These are phyloP conservation scores for Vannuccia rotundouncinata DNA, from an alignment of 2,888 invertebrate genomes.

Conservation along the genomic window DNA sequence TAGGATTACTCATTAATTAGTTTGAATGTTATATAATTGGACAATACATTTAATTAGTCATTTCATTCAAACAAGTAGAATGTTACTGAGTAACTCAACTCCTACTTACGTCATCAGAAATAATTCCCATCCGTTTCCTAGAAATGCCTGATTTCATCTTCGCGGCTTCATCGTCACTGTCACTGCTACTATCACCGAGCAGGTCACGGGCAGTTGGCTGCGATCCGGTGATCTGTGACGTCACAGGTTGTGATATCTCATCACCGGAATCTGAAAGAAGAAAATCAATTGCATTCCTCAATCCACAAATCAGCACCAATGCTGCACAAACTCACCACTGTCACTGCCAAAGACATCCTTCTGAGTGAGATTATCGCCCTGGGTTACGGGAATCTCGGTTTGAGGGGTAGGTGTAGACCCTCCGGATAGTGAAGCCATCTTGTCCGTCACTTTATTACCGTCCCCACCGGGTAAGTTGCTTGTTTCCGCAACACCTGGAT, in stretches of 20 bases:
- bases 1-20: no score
- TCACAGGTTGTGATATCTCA: neutral
- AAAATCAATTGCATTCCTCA: slow-evolving; percentile 48
- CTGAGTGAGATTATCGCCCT: slow-evolving; percentile 30
- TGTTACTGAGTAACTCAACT: no score
- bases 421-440: no score
- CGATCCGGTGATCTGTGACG: neutral
- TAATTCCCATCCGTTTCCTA: neutral
- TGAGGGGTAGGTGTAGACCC: no score
- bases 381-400: no score
- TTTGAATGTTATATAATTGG: no score
- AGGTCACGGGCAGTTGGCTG: neutral
- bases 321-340: neutral
- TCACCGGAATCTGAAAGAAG: neutral
- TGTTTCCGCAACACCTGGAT: no score
- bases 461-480: no score
- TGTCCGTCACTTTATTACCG: no score
- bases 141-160: neutral
- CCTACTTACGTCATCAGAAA: neutral
- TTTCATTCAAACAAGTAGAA: no score
- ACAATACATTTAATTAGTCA: no score
- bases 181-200: neutral
- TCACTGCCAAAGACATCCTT: slow-evolving; percentile 38
- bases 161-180: neutral
- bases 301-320: neutral